Percentiles rank a stretch among this genome's conserved stretches.
Conservation (phyloP, 2,797 vertebrate genomes). For the Ataeniobius toweri region DNA sequence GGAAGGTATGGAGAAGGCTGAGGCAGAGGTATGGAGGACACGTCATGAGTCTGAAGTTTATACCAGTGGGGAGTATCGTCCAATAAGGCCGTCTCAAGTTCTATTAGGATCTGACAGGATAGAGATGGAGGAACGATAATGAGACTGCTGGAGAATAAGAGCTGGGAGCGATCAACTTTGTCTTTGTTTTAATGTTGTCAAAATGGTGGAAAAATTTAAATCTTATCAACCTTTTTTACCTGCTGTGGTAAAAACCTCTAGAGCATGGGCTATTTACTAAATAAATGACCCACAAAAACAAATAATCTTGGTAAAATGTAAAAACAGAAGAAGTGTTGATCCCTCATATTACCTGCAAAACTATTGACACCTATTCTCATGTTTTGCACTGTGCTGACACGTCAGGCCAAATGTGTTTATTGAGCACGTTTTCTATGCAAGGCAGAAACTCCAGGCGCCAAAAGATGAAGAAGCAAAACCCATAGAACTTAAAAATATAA, state of each 20-base stretch:
- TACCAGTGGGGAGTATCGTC: conserved; percentile 98
- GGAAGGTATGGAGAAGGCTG: conserved; percentile 94
- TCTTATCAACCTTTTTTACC: neutral
- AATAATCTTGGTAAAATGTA: neutral
- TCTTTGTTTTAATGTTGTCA: neutral
- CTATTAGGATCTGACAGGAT: conserved; percentile 89
- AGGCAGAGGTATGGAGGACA: conserved; percentile 94
- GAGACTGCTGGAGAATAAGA: neutral
- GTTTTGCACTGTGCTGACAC: neutral
- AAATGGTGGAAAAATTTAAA: neutral
- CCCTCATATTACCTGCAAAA: neutral
- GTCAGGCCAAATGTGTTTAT: neutral
- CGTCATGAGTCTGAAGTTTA: conserved; percentile 93
- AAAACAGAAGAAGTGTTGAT: neutral
- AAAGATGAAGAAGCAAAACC: too few relatives aligned
- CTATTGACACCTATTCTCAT: too few relatives aligned
- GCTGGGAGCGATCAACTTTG: neutral
- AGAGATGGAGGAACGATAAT: neutral
- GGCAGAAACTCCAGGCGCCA: too few relatives aligned
- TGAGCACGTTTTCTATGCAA: neutral
- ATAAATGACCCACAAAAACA: neutral
- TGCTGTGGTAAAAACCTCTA: neutral
- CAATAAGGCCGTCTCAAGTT: conserved; percentile 94
- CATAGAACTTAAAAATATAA: too few relatives aligned
- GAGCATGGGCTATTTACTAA: neutral